A percentile compares a stretch with the other conserved stretches of the same genome.
phyloP scores from a whole-genome alignment of 2,888 invertebrate species.

The Empis livida region DNA sequence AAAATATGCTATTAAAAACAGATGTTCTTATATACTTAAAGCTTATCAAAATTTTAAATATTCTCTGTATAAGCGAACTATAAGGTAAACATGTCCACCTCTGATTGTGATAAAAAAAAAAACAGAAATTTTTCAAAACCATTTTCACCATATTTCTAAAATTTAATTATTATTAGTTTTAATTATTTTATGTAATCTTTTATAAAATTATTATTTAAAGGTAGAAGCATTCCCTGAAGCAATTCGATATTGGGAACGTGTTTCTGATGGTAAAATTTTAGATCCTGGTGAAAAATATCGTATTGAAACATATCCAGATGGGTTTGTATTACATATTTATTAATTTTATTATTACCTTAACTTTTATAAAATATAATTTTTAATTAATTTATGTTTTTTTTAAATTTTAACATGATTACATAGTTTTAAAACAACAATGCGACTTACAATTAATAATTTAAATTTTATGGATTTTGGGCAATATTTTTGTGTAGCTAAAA shows the following conservation, averaged over 20 bases:
- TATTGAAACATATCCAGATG: constrained; percentile 43
- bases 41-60: too few species aligned
- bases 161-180: too few species aligned
- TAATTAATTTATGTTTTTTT: neutral
- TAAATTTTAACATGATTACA: neutral
- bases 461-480: constrained; percentile 54
- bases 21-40: too few species aligned
- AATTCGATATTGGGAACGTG: constrained; percentile 70
- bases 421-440: constrained; percentile 58
- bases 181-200: too few species aligned
- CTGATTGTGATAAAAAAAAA: too few species aligned
- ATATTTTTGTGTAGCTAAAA: constrained; percentile 77
- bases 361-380: neutral
- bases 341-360: neutral
- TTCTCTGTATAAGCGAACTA: too few species aligned
- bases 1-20: too few species aligned
- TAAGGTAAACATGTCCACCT: too few species aligned
- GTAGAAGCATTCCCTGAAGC: constrained; percentile 82
- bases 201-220: constrained; percentile 22
- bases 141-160: too few species aligned
- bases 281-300: constrained; percentile 52
- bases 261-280: constrained; percentile 56
- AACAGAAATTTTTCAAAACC: too few species aligned
- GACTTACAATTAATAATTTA: constrained; percentile 59
- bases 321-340: constrained; percentile 18